A percentile compares a stretch with the other conserved stretches of the same genome.
These are phyloP conservation scores for Mesocricetus auratus DNA, from an alignment of 2,113 vertebrate genomes.

Conservation along the genomic window DNA sequence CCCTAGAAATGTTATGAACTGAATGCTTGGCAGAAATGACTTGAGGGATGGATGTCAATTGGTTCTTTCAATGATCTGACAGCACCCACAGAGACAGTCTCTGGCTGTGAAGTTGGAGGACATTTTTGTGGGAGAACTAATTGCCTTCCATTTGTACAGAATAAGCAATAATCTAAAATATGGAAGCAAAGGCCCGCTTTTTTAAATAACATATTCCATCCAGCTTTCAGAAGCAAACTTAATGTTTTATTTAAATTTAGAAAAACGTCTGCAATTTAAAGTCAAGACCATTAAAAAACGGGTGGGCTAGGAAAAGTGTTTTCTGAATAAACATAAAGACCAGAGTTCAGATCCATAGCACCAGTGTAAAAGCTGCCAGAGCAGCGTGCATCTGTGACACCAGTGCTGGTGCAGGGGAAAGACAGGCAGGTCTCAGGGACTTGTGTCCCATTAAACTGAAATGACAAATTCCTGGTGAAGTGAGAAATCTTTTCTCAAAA, in stretches of 20 bases:
- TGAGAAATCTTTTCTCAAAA: background rate
- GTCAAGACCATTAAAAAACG: background rate
- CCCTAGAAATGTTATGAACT: constrained; percentile 73
- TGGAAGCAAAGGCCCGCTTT: too few relatives aligned
- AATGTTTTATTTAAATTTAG: constrained; percentile 31
- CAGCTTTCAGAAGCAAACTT: background rate
- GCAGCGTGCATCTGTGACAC: background rate
- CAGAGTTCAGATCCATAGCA: too few relatives aligned
- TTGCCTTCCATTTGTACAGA: background rate
- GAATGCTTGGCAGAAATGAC: constrained; percentile 68
- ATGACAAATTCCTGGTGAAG: background rate
- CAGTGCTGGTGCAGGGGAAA: background rate
- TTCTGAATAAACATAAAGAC: background rate
- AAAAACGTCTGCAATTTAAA: background rate
- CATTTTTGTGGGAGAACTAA: background rate
- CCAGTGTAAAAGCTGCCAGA: background rate
- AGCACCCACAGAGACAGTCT: background rate
- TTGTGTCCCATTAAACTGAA: background rate
- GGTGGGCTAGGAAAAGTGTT: background rate
- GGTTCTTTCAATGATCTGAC: constrained; percentile 38
- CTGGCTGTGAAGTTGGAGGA: constrained; percentile 35
- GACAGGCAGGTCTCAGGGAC: background rate
- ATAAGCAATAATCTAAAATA: background rate
- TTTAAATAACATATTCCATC: background rate
- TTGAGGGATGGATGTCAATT: constrained; percentile 62